A percentile compares a stretch with the other conserved stretches of the same genome.
Conservation (phyloP, 2,888 invertebrate species). For the Clostera curtula region DNA sequence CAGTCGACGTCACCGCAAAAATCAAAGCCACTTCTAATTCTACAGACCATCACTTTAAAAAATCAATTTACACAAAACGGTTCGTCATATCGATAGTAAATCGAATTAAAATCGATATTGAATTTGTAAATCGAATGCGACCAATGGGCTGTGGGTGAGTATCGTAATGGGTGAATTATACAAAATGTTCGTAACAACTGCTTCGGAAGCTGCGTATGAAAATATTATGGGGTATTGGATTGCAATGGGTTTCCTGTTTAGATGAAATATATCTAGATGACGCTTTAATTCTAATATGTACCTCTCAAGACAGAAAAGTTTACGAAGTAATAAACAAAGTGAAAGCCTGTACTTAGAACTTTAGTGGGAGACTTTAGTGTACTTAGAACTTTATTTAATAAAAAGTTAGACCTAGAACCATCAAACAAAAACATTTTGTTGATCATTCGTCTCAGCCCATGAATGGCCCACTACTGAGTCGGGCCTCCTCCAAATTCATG, state of each 20-base stretch:
- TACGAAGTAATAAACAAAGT: no score
- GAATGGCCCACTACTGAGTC: no score
- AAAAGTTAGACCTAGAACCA: no score
- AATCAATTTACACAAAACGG: conserved; percentile 32
- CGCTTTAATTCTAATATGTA: no score
- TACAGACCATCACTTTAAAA: conserved; percentile 28
- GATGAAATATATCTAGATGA: conserved; percentile 8
- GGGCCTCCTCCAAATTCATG: no score
- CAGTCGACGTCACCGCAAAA: no score
- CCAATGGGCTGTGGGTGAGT: conserved; percentile 38
- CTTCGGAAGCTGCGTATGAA: conserved; percentile 20
- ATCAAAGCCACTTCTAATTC: conserved; percentile 31
- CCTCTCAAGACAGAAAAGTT: no score
- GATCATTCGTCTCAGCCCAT: no score
- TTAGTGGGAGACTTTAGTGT: no score
- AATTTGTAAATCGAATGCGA: conserved; percentile 30
- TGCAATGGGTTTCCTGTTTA: conserved; percentile 12
- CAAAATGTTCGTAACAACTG: conserved; percentile 44
- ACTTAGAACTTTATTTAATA: no score
- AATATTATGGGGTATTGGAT: conserved; percentile 14
- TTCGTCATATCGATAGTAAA: conserved; percentile 42
- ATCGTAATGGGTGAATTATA: conserved; percentile 44
- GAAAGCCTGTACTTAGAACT: no score
- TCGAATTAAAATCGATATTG: conserved; percentile 56
- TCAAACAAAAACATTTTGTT: no score